Evolutionary conservation across 2,113 vertebrate genomes (phyloP).

Genomic region (Gymnogyps californianus): DNA sequence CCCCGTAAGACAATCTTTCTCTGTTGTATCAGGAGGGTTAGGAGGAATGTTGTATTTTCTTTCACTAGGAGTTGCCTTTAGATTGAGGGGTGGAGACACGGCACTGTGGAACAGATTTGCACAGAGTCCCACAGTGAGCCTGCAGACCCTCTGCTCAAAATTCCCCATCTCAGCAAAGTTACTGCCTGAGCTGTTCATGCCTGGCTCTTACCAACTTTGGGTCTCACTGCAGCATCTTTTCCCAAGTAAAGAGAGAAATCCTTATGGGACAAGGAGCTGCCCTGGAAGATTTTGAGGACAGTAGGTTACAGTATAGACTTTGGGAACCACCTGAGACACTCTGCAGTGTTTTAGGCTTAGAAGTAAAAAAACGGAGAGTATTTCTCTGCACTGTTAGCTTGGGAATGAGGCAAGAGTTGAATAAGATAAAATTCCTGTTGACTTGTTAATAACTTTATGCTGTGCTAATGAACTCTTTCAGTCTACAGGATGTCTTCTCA

Average conservation of each 20-base stretch:
- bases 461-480: not conserved
- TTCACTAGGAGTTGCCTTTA: not conserved
- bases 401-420: not conserved
- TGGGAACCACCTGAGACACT: not conserved
- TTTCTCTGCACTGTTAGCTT: not conserved
- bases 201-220: fast-evolving
- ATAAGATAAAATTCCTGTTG: not conserved
- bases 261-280: not conserved
- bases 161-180: not conserved
- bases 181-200: fast-evolving
- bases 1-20: not conserved
- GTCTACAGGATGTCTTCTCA: not conserved
- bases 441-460: not conserved
- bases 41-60: not conserved
- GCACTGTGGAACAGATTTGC: not conserved
- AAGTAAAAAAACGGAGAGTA: not conserved
- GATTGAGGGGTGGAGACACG: fast-evolving
- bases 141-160: not conserved
- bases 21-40: not conserved
- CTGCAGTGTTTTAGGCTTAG: not conserved
- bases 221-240: not conserved
- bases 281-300: not conserved
- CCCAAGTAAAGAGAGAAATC: not conserved
- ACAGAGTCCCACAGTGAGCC: not conserved
- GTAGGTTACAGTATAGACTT: not conserved